phyloP scores from a whole-genome alignment of 2,888 invertebrate species.

The Orchestes rusci region DNA sequence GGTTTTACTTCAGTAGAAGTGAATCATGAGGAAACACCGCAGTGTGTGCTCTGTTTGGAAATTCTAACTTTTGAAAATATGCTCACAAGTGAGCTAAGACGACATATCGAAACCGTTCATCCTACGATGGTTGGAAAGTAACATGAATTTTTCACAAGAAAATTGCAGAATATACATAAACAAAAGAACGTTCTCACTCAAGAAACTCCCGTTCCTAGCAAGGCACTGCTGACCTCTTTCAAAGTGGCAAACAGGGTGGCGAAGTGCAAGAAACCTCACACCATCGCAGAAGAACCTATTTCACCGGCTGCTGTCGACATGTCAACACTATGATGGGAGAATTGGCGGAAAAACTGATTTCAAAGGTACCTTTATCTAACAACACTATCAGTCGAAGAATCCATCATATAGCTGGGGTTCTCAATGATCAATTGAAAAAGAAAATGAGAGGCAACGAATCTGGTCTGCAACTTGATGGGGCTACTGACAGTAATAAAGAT shows the following conservation, averaged over 20 bases:
- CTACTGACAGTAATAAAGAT: slow-evolving; percentile 18
- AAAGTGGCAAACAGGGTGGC: slow-evolving; percentile 22
- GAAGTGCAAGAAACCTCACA: slow-evolving; percentile 28
- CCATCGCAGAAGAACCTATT: slow-evolving; percentile 29
- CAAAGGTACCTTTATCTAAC: slow-evolving; percentile 26
- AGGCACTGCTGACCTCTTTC: slow-evolving; percentile 20
- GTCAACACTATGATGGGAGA: slow-evolving; percentile 28
- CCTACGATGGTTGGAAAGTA: slow-evolving; percentile 6
- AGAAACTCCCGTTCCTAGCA: slow-evolving; percentile 11
- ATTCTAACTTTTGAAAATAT: slow-evolving; percentile 5
- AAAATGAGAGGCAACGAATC: slow-evolving; percentile 11
- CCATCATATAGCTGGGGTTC: too few species aligned
- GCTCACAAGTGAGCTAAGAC: slow-evolving; percentile 3
- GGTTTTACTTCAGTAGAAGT: slow-evolving; percentile 9
- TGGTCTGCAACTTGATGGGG: too few species aligned
- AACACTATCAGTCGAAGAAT: slow-evolving; percentile 24
- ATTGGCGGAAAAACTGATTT: slow-evolving; percentile 23
- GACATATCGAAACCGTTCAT: slow-evolving; percentile 7
- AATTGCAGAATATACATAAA: slow-evolving; percentile 10
- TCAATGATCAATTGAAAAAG: slow-evolving; percentile 16
- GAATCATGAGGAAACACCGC: slow-evolving; percentile 6
- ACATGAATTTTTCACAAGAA: slow-evolving; percentile 4
- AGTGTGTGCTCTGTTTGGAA: slow-evolving; percentile 4
- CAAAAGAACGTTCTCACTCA: slow-evolving; percentile 13
- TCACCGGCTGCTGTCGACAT: slow-evolving; percentile 29